Evolutionary conservation across 1,140 invertebrate species (phyloP).

Genomic region (Phenacoccus solenopsis): DNA sequence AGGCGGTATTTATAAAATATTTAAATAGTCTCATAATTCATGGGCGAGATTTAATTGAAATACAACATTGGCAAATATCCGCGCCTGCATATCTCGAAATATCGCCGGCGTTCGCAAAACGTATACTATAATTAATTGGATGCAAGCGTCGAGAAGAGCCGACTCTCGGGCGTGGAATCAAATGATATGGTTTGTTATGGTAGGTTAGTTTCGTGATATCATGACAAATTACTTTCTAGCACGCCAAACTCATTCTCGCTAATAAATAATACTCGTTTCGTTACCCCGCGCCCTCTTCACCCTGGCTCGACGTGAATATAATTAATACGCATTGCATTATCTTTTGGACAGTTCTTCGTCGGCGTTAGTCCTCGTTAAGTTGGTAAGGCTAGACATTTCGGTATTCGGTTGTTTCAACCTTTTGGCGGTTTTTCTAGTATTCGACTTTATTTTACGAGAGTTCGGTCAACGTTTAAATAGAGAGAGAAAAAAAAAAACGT

Average conservation of each 20-base stretch:
- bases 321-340: not conserved
- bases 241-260: not conserved
- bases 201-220: conserved; percentile 1
- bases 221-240: not conserved
- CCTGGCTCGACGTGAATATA: not conserved
- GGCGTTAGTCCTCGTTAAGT: too few species aligned
- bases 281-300: too few species aligned
- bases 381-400: too few species aligned
- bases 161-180: not conserved
- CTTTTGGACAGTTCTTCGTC: not conserved
- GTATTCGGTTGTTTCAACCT: too few species aligned
- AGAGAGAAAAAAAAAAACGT: too few species aligned
- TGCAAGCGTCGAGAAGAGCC: not conserved
- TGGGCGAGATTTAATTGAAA: not conserved
- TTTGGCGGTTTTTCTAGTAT: too few species aligned
- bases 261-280: not conserved
- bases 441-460: too few species aligned
- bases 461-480: too few species aligned
- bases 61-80: not conserved
- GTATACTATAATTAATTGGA: not conserved
- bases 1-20: too few species aligned
- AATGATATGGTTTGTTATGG: conserved; percentile 2
- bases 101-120: too few species aligned
- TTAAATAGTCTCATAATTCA: not conserved
- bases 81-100: not conserved